Base-by-base conservation (phyloP, 2,113 vertebrate genomes). In the Oenanthe melanoleuca region DNA sequence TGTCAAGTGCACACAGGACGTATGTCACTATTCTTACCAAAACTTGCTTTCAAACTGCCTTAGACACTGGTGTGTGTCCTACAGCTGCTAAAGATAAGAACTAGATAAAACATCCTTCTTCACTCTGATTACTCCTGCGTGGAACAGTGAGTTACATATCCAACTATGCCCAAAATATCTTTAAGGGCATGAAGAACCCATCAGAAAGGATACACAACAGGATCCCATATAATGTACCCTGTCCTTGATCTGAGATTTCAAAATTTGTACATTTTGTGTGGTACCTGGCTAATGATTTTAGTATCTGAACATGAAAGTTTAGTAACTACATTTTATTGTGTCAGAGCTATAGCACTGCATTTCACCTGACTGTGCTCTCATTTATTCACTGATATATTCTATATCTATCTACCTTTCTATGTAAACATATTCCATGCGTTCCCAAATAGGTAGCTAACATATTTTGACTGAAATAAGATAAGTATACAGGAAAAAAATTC, bases 401-500 rank as follows among this genome's bases (percentile, higher is more conserved):
- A 0, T 19, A 49, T 19, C 16, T 38, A 31, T 10, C 5, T 56
- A 33, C 22, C 22, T 20, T 34, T 9, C 29, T 3, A 61, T 2
- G 26, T 34, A 66, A 77, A 29, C 29, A 16, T 29, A 72, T 9
- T 9, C 17, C 9, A 60, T 2, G 17, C 9, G 11, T 85, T 33
- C 12, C 5, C 22, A 89, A 15, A 52, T 11, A 82, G 0, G 7
- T 23, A 66, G 25, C n/a, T 65, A 80, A 74, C 2, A 1, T 22
- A 59, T 61, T 84, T 49, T 69, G 64, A 89, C 11, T 57, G 60
- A 96, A 94, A 96, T 80, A 82, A 94, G 86, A 78, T 28, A 89
- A 29, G 70, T 21, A 33, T 9, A 80, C 23, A 56, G 49, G 56
- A 91, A 88, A 45, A 93, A 96, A 93, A 89, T 86, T 80, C 71